Evolutionary conservation across 2,888 invertebrate species (phyloP).

Genomic region (Dicyrtomina minuta): DNA sequence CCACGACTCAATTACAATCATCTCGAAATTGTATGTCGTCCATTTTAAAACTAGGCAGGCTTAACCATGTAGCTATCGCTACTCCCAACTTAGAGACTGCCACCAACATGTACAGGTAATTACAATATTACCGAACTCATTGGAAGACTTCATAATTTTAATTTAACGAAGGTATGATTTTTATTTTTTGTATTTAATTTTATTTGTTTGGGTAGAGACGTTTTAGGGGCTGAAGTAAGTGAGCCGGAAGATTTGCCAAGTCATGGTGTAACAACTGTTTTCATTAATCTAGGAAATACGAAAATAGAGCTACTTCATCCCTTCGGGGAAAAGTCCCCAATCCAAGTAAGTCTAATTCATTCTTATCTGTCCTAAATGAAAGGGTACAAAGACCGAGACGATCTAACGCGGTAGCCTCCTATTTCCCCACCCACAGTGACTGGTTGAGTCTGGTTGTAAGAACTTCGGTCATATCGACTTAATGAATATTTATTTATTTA

Average conservation of each 20-base stretch:
- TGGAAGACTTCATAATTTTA: not conserved
- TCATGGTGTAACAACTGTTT: conserved; percentile 65
- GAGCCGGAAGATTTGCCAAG: conserved; percentile 58
- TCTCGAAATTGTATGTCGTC: not conserved
- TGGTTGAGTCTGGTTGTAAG: too few relatives aligned
- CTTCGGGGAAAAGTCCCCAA: conserved; percentile 63
- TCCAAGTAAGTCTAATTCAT: conserved; percentile 55
- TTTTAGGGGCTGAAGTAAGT: conserved; percentile 61
- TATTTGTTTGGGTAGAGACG: conserved; percentile 55
- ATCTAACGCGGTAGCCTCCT: too few relatives aligned
- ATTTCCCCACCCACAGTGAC: too few relatives aligned
- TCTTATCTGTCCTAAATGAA: not conserved
- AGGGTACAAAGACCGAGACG: too few relatives aligned
- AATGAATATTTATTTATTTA: too few relatives aligned
- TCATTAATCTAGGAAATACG: conserved; percentile 64
- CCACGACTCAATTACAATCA: too few relatives aligned
- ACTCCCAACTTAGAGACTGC: conserved; percentile 61
- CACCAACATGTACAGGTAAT: conserved; percentile 58
- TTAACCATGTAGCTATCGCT: conserved; percentile 65
- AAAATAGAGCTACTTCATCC: conserved; percentile 65
- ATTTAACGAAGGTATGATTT: not conserved
- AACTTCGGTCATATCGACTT: too few relatives aligned
- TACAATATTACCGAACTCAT: too few relatives aligned
- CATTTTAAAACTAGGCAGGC: conserved; percentile 58
- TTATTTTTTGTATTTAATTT: not conserved